Percentiles rank a stretch among this genome's conserved stretches.
Conservation (phyloP, 1,140 invertebrate genomes). For the Delia radicum region DNA sequence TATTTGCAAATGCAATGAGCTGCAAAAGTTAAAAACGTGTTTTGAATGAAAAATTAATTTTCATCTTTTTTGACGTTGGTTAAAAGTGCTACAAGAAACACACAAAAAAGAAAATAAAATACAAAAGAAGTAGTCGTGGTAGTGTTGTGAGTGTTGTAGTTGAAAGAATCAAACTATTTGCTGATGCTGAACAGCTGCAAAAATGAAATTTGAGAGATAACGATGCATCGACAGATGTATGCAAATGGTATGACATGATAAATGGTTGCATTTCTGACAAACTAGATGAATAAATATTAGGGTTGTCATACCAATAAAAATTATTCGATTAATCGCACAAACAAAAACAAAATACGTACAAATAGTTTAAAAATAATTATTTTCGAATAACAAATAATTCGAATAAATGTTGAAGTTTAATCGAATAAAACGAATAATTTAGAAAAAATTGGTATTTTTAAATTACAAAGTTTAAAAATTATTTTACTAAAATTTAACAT, state of each 20-base stretch:
- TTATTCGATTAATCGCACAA: no score
- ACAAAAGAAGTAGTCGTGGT: background rate
- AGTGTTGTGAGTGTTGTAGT: no score
- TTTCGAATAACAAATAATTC: no score
- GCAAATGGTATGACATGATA: background rate
- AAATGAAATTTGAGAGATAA: background rate
- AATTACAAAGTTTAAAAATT: no score
- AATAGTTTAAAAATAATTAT: no score
- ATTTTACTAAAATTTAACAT: no score
- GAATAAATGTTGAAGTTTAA: no score
- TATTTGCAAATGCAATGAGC: background rate
- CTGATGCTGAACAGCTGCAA: background rate
- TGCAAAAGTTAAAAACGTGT: conserved; percentile 1
- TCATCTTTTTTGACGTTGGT: background rate
- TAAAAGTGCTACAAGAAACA: background rate
- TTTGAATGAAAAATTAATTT: conserved; percentile 2
- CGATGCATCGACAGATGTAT: background rate
- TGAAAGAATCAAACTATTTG: background rate
- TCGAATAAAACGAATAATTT: no score
- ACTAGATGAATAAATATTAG: conserved; percentile 5
- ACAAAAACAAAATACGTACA: no score
- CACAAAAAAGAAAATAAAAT: background rate
- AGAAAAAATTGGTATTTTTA: no score
- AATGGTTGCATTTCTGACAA: background rate
- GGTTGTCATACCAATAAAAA: no score